Evolutionary conservation across 2,888 invertebrate genomes (phyloP), one percentile per base, ranked within the genome.

Genomic region (Catocala fraxini): DNA sequence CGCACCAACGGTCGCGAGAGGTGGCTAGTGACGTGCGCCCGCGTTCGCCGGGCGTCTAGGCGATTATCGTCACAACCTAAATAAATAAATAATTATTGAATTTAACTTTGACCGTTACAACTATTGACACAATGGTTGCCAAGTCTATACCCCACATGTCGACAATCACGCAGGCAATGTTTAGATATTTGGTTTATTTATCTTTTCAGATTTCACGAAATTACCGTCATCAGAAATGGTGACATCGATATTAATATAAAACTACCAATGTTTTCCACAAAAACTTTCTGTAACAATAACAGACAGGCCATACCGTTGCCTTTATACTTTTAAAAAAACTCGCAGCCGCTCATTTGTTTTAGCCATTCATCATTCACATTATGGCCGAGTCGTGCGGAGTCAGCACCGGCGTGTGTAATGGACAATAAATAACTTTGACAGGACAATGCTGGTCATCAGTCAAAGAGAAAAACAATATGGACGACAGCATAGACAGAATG

Each of bases 371-470:
- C 56, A 56, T 52, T 47, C 25, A 33, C 1, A 13, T 42, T 48
- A 39, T 10, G 39, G 25, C 9, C 33, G 11, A 54, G 45, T n/a
- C n/a, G n/a, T 47, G 43, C 4, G 4, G 6, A 11, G 11, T 39
- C n/a, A 11, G 0, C 12, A 11, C 45, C 25, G 13, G 46, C 46
- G 15, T 39, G 12, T 63, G 60, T 61, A 59, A 57, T 68, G 63
- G 69, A 58, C 62, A 62, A 71, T 75, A 75, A 65, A 74, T 74
- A 73, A 65, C 58, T 34, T 11, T 64, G 71, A 64, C 73, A 60
- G 34, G 46, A 57, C 43, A 51, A 11, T 43, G 51, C 33, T 42
- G 53, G 41, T 43, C 65, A 71, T 75, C 68, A 59, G 56, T 73
- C 71, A 73, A 39, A 51, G 47, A 41, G 25, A 57, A 58, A 66